These are phyloP conservation scores for Galagoides demidoff DNA, from an alignment of 2,797 vertebrate species.

Conservation along the genomic window DNA sequence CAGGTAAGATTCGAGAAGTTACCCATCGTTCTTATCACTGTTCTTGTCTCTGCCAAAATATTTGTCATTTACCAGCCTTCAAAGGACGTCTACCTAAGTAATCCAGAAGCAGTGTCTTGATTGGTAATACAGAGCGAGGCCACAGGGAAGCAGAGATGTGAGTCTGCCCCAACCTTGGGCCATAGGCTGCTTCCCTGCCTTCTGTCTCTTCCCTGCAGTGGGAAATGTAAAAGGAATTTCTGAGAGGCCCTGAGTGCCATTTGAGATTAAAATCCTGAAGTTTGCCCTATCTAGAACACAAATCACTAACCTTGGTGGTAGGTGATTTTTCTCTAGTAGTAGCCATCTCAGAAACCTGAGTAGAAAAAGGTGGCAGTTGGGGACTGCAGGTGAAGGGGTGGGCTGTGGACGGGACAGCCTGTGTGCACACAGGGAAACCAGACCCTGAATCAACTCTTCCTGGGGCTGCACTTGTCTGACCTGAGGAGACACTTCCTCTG, in stretches of 20 bases:
- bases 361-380: not conserved
- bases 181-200: not conserved
- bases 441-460: not conserved
- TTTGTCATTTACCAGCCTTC: not conserved
- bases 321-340: not conserved
- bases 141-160: not conserved
- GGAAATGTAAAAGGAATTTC: constrained; percentile 3
- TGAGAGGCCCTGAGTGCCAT: not conserved
- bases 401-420: not conserved
- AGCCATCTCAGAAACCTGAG: not conserved
- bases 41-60: not conserved
- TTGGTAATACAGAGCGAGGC: not conserved
- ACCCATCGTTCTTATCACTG: not conserved
- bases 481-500: not conserved
- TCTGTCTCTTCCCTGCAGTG: not conserved
- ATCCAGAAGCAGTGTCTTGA: not conserved
- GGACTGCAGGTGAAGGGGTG: not conserved
- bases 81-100: not conserved
- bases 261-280: not conserved
- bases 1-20: not conserved
- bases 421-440: not conserved
- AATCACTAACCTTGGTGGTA: not conserved
- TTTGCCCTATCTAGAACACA: not conserved
- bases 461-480: not conserved
- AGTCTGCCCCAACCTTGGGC: not conserved